Evolutionary conservation across 2,113 vertebrate genomes (phyloP).

Genomic region (Tetrao urogallus): DNA sequence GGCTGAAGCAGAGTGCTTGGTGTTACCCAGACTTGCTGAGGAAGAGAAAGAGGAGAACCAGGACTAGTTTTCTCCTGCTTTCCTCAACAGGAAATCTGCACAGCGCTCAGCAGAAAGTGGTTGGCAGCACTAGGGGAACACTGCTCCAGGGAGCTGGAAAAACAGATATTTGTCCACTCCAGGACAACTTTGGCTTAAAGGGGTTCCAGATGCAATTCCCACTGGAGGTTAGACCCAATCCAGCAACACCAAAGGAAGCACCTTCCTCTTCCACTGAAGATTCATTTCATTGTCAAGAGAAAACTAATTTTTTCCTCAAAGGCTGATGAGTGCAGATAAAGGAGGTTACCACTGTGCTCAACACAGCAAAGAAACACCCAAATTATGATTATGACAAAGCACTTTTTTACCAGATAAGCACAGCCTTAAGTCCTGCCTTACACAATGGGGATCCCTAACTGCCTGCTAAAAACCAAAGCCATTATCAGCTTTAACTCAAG

Average conservation of each 20-base stretch:
- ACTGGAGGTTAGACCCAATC: accelerated
- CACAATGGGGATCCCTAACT: background rate
- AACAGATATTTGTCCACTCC: background rate
- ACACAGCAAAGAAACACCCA: background rate
- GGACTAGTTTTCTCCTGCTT: background rate
- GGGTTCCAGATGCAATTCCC: background rate
- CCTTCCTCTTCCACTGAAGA: background rate
- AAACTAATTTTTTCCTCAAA: background rate
- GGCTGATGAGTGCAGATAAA: background rate
- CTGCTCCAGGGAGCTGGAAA: background rate
- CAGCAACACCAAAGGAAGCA: no score
- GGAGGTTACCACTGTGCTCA: background rate
- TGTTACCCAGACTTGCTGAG: background rate
- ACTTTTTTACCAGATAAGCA: background rate
- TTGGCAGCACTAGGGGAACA: background rate
- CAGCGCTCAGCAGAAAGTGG: background rate
- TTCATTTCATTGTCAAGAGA: background rate
- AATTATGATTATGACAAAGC: background rate
- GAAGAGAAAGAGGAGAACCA: background rate
- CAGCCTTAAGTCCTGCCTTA: background rate
- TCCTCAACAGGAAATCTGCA: background rate
- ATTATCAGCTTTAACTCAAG: background rate
- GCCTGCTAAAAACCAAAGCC: background rate
- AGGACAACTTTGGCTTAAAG: background rate
- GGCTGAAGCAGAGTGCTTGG: background rate